phyloP scores from a whole-genome alignment of 2,888 invertebrate species.

The Esperia sulphurella region DNA sequence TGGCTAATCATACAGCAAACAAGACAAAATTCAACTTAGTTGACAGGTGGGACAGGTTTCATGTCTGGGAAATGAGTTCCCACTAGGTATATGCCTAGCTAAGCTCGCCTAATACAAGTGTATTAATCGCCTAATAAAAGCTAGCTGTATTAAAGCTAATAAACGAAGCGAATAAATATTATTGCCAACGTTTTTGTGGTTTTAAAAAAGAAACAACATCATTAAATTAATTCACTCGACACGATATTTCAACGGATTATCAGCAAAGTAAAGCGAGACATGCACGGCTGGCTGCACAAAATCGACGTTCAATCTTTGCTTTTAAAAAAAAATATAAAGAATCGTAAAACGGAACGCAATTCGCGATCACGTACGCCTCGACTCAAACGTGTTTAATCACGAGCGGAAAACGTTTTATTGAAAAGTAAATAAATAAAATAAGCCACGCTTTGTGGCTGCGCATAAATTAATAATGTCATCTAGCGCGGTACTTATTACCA shows the following conservation, averaged over 20 bases:
- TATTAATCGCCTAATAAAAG: neutral
- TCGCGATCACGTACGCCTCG: constrained; percentile 22
- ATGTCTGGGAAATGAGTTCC: no score
- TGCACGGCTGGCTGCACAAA: neutral
- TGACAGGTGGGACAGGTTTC: no score
- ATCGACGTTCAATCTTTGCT: constrained; percentile 1
- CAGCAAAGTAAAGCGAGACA: constrained; percentile 5
- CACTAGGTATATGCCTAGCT: no score
- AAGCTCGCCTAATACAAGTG: no score
- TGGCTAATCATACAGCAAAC: no score
- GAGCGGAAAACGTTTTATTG: constrained; percentile 19
- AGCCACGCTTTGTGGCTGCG: constrained; percentile 37
- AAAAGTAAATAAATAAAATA: constrained; percentile 16
- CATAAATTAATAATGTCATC: constrained; percentile 73
- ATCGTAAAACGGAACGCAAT: constrained; percentile 14
- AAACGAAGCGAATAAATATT: neutral
- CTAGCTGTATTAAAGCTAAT: neutral
- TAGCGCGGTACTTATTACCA: constrained; percentile 39
- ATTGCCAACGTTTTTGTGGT: no score
- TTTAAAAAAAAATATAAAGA: constrained; percentile 8
- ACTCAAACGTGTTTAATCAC: constrained; percentile 32
- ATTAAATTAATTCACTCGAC: constrained; percentile 10
- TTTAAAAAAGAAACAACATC: neutral
- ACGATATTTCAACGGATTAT: constrained; percentile 14
- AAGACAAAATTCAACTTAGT: no score